Base-by-base conservation (phyloP, 2,113 vertebrate genomes). In the Cyanoderma ruficeps region DNA sequence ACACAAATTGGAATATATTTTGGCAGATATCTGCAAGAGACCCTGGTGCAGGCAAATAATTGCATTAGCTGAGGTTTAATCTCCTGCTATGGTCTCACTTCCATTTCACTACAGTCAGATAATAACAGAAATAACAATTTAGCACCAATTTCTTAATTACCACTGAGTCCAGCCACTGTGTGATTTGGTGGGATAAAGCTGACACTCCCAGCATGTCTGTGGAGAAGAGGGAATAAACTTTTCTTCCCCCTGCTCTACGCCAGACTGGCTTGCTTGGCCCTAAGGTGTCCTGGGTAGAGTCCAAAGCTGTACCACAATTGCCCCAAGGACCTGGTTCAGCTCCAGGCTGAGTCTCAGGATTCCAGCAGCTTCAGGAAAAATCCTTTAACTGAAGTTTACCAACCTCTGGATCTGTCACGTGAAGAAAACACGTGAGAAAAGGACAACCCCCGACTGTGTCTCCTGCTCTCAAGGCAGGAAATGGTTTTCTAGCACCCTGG, bases 1-100 rank as follows among this genome's bases (percentile, higher is more conserved):
- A 47, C 74, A 65, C 57, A 90, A 65, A 77, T 28, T 59, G 67
- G 85, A 93, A 95, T 91, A 95, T 95, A 74, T 91, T 94, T 93
- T 67, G 59, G 71, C 84, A 95, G 82, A 76, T 47, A 76, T 50
- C 79, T 88, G n/a, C 69, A 63, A 82, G 47, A 88, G 35, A 83
- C 39, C 70, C 47, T 50, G 19, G 82, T 83, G 82, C 63, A 83
- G 92, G 55, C 75, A 70, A 94, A 83, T 37, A 88, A 95, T 63
- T 88, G 67, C 55, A 60, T 91, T 91, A 93, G 55, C 41, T 39
- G 67, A 44, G 74, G 24, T 72, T 92, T 93, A 82, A 79, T 69
- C 63, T 87, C 41, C 39, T 83, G 87, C 59, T 77, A 13, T 21
- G 65, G 46, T 83, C 37, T 93, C 57, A 33, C 63, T 93, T 83